Evolutionary conservation across 2,113 vertebrate species (phyloP), one percentile per base, ranked within the genome.

Genomic region (Fulica atra): DNA sequence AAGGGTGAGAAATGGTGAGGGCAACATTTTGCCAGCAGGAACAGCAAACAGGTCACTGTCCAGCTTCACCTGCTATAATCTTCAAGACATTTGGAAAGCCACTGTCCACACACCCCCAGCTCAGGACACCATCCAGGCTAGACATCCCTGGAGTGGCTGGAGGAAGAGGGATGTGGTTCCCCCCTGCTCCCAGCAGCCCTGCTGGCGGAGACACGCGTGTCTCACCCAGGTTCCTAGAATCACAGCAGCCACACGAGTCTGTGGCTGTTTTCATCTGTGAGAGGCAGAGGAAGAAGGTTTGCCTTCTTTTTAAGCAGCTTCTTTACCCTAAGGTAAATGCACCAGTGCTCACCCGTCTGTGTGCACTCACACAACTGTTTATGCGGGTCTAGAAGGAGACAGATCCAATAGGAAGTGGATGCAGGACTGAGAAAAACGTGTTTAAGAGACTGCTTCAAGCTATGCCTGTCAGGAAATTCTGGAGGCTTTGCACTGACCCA

Each of bases 1-100:
- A 1, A 1, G 0, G 11, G 16, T 7, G 14, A 16, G 17, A 65
- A 64, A 71, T 2, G 4, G 48, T 5, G 7, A 70, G 46, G 29
- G 23, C 33, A 82, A 42, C 0, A 2, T 23, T 74, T 81, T 44
- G 42, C 31, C 35, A 20, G 2, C 24, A 23, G 19, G 5, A 68
- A 40, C 1, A 0, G 29, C 38, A 68, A 20, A 18, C 35, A 25
- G n/a, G 24, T 17, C 64, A 35, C 36, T 38, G 69, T 17, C 13
- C 59, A 71, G 6, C 9, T 79, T 65, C 42, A 89, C 57, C 15
- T 13, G 42, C 26, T 73, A 13, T 15, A 25, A 28, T 14, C 29
- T 86, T 81, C 11, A 46, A 71, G 71, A 46, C 2, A 0, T 51
- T 38, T 70, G 21, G 29, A 83, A 92, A 78, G 35, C 20, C 53